These are phyloP conservation scores for Riptortus pedestris DNA, from an alignment of 1,140 invertebrate genomes.

Conservation along the genomic window DNA sequence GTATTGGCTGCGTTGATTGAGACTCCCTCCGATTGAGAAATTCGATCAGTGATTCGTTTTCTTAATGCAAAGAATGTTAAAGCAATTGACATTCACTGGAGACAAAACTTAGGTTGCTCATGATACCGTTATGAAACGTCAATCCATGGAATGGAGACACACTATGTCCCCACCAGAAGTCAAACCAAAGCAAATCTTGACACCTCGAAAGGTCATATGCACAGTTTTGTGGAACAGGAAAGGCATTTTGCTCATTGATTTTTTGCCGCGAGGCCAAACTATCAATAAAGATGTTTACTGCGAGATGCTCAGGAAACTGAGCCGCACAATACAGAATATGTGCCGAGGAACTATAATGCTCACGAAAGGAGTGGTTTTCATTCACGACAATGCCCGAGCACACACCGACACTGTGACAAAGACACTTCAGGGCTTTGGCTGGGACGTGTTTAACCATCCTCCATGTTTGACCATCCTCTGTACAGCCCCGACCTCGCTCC, in stretches of 20 bases:
- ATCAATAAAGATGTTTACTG: constrained; percentile 31
- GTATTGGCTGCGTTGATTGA: no score
- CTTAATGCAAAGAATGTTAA: no score
- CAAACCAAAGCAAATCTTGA: neutral
- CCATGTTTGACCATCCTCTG: constrained; percentile 33
- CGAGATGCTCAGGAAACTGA: constrained; percentile 23
- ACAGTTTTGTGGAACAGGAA: constrained; percentile 32
- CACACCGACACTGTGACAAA: constrained; percentile 32
- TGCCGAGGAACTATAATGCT: constrained; percentile 16
- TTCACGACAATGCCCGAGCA: constrained; percentile 36
- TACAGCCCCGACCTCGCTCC: constrained; percentile 35
- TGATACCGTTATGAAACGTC: neutral
- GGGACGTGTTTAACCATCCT: constrained; percentile 31
- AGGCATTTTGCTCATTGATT: constrained; percentile 33
- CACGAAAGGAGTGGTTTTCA: constrained; percentile 29
- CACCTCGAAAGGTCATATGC: constrained; percentile 28
- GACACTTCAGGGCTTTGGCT: constrained; percentile 29
- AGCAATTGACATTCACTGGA: neutral
- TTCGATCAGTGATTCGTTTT: no score
- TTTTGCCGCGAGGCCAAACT: constrained; percentile 30
- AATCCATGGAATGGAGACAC: constrained; percentile 19
- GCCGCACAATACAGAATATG: constrained; percentile 24
- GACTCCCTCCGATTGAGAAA: no score
- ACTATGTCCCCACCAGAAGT: neutral
- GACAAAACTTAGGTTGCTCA: constrained; percentile 10